Evolutionary conservation across 2,888 invertebrate genomes (phyloP).

Genomic region (Ryuthela nishihirai): DNA sequence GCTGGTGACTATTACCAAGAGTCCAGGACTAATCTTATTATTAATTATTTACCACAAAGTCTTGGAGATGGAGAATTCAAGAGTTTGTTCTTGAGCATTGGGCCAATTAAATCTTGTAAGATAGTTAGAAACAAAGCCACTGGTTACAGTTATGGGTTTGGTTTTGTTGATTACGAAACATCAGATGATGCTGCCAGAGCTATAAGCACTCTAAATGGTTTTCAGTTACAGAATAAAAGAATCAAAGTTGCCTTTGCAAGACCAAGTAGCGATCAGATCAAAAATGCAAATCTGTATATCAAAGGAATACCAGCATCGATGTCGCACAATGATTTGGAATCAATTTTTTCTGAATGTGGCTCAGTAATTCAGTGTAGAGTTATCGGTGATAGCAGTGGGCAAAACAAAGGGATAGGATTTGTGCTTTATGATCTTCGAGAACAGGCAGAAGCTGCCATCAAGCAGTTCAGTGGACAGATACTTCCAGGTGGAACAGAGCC

Average conservation of each 20-base stretch:
- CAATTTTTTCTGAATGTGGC: constrained; percentile 82
- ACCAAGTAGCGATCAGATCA: constrained; percentile 85
- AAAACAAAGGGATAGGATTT: constrained; percentile 86
- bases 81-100: constrained; percentile 80
- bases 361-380: constrained; percentile 89
- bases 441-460: constrained; percentile 85
- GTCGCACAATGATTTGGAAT: constrained; percentile 71
- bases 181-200: constrained; percentile 81
- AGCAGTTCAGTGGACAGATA: constrained; percentile 70
- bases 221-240: constrained; percentile 82
- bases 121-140: constrained; percentile 62
- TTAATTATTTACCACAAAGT: constrained; percentile 91
- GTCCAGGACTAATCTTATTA: constrained; percentile 73
- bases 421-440: constrained; percentile 73
- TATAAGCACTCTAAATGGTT: constrained; percentile 79
- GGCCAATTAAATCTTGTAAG: constrained; percentile 81
- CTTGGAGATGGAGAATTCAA: constrained; percentile 84
- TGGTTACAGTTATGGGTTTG: constrained; percentile 93
- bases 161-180: constrained; percentile 85
- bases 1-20: no score
- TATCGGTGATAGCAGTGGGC: constrained; percentile 81
- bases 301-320: constrained; percentile 69
- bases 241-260: constrained; percentile 90
- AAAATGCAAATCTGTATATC: constrained; percentile 89
- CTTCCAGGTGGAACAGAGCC: constrained; percentile 80